phyloP scores from a whole-genome alignment of 2,888 invertebrate genomes.

The Sinotaia quadrata region DNA sequence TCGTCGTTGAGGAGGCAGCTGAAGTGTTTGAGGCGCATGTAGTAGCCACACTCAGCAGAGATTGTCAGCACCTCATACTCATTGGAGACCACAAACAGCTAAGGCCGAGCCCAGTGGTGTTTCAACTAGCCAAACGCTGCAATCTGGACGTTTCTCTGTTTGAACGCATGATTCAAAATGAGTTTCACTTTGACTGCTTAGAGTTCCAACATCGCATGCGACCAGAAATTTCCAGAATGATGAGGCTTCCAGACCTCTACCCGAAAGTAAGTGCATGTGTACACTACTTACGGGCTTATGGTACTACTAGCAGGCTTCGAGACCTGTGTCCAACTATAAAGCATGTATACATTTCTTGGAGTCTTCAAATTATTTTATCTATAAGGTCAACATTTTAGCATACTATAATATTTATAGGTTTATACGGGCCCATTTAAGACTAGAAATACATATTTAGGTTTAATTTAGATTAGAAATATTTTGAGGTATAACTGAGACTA shows the following conservation, averaged over 20 bases:
- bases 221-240: constrained; percentile 65
- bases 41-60: constrained; percentile 81
- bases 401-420: too few relatives aligned
- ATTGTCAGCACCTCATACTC: constrained; percentile 86
- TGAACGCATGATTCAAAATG: constrained; percentile 83
- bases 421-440: too few relatives aligned
- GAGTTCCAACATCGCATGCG: constrained; percentile 77
- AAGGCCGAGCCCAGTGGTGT: constrained; percentile 81
- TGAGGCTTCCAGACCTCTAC: constrained; percentile 59
- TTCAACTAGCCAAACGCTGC: constrained; percentile 79
- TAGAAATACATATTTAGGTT: too few relatives aligned
- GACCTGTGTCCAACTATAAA: too few relatives aligned
- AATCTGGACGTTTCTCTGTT: constrained; percentile 85
- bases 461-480: too few relatives aligned
- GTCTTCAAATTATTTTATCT: too few relatives aligned
- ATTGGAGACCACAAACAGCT: constrained; percentile 89
- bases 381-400: too few relatives aligned
- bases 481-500: too few relatives aligned
- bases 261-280: too few relatives aligned
- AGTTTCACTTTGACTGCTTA: constrained; percentile 77
- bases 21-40: constrained; percentile 89
- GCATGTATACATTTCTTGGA: too few relatives aligned
- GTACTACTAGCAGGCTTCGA: too few relatives aligned
- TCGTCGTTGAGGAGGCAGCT: constrained; percentile 87
- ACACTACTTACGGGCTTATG: too few relatives aligned